Evolutionary conservation across 2,888 invertebrate genomes (phyloP).

Genomic region (Trachelus stipa): DNA sequence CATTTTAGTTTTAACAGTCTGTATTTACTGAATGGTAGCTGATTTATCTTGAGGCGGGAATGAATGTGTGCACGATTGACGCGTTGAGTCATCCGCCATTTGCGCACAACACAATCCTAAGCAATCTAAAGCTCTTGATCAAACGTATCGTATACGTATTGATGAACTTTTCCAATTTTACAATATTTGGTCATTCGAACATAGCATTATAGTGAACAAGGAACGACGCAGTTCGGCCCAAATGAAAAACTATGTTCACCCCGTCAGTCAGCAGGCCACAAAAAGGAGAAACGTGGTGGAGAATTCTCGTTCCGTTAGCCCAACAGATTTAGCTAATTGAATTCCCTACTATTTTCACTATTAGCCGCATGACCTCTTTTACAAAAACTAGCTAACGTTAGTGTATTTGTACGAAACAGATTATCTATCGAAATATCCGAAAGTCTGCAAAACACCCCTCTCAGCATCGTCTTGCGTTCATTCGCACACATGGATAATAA

Average conservation of each 20-base stretch:
- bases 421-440: neutral
- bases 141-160: neutral
- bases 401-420: neutral
- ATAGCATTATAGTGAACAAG: neutral
- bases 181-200: neutral
- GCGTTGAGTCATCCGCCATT: no score
- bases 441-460: neutral
- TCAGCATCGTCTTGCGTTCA: neutral
- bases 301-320: neutral
- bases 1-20: no score
- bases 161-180: neutral
- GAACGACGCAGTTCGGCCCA: neutral
- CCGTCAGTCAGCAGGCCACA: neutral
- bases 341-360: neutral
- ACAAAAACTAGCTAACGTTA: neutral
- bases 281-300: neutral
- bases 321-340: neutral
- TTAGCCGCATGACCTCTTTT: neutral
- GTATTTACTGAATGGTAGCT: no score
- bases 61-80: no score
- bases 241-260: neutral
- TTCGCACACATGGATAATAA: neutral
- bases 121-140: no score
- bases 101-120: no score
- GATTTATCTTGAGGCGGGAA: no score